These are phyloP conservation scores for Aurelia aurita DNA, from an alignment of 30 jellyfish, hydroid and myxozoan genomes.

Conservation along the genomic window DNA sequence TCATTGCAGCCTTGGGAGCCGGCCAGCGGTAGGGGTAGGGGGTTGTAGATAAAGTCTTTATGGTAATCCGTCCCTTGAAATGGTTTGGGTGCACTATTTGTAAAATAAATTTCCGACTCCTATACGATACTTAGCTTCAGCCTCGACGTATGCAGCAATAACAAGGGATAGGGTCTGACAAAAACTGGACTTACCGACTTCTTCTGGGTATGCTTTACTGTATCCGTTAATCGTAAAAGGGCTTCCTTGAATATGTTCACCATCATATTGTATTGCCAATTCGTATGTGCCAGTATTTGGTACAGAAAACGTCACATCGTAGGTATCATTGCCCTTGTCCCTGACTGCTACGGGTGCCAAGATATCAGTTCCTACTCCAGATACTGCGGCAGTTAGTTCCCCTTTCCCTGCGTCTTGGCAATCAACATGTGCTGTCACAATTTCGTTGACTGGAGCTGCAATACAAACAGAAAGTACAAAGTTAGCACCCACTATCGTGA, in stretches of 20 bases:
- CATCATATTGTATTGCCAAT: conserved; percentile 75
- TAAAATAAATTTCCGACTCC: too few relatives aligned
- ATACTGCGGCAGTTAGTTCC: conserved; percentile 74
- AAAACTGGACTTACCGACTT: conserved; percentile 69
- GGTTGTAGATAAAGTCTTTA: too few relatives aligned
- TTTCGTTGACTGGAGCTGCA: conserved; percentile 82
- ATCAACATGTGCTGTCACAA: conserved; percentile 57
- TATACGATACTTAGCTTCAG: too few relatives aligned
- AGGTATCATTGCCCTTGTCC: conserved; percentile 78
- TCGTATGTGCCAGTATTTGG: conserved; percentile 78
- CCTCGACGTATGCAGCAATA: too few relatives aligned
- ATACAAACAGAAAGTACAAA: neutral
- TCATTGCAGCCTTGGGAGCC: too few relatives aligned
- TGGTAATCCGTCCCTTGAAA: too few relatives aligned
- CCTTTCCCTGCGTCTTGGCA: conserved; percentile 91
- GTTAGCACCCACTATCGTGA: too few relatives aligned
- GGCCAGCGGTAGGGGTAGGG: too few relatives aligned
- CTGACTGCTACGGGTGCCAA: conserved; percentile 60
- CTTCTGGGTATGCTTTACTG: conserved; percentile 65
- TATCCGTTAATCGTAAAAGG: conserved; percentile 86
- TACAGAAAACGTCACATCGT: conserved; percentile 83
- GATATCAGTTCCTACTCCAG: conserved; percentile 53
- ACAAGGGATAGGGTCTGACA: neutral
- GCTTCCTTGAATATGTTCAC: conserved; percentile 87
- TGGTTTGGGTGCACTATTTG: too few relatives aligned